Evolutionary conservation across 2,888 invertebrate genomes (phyloP), one percentile per base, ranked within the genome.

Genomic region (Cheilosia soror): DNA sequence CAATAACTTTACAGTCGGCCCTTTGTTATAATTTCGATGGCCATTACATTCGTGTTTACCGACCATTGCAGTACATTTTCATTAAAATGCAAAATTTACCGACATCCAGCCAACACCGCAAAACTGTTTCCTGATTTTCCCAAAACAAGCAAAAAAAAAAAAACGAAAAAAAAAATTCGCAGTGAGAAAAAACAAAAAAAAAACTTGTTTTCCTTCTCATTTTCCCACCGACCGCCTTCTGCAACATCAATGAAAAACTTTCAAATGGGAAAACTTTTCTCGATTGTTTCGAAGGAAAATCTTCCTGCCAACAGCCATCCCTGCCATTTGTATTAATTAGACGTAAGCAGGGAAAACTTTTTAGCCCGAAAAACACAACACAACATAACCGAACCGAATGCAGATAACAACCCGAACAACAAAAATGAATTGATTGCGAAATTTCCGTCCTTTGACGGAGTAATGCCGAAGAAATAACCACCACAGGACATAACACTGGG

Each of bases 281-380:
- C 84, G 80, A 87, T 87, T 87, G 87, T 87, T 86, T 78, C 69
- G 55, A 65, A 78, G 82, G 78, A 81, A 80, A 85, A 72, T 81
- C 85, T 85, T 85, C 20, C 49, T 62, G 65, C 25, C 53, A 79
- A 71, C 60, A 85, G 66, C 77, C 85, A 72, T 85, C 72, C 53
- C 62, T 89, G 90, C 90, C 90, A 90, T 90, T 90, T 90, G 90
- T 90, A 90, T 90, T 90, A 90, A 90, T 90, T 90, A 90, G 90
- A 90, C 90, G 88, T 89, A 90, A 88, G 88, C 89, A 88, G 88
- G 84, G 87, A 87, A 88, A 75, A 85, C 81, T 85, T 85, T 51
- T 81, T 51, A 63, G 71, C 66, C 31, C 20, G 55, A 60, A 69
- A 42, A 71, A 76, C 71, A 72, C 31, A 71, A 76, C 71, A 72